Conservation (phyloP, 2,797 vertebrate species). For the Xenopus petersii region DNA sequence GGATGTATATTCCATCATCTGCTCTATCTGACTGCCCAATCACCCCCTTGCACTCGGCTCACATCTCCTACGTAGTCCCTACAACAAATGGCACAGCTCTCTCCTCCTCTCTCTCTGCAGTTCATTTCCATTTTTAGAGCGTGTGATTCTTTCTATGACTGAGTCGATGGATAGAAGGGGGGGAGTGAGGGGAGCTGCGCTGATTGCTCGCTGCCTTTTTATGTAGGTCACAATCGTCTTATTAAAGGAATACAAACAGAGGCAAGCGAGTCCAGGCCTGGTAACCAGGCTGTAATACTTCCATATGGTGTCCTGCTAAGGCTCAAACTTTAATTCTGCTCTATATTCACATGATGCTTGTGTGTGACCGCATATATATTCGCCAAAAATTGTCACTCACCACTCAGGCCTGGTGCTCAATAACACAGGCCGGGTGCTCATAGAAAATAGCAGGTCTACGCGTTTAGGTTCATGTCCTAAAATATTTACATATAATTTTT, state of each 20-base stretch:
- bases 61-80: constrained; percentile 7
- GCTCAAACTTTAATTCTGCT: too few species aligned
- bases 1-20: constrained; percentile 24
- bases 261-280: background rate
- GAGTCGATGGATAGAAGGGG: background rate
- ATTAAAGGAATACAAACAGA: constrained; percentile 25
- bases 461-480: too few species aligned
- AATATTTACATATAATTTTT: too few species aligned
- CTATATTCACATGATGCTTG: too few species aligned
- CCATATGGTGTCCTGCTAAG: background rate
- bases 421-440: too few species aligned
- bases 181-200: constrained; percentile 4
- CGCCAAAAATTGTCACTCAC: too few species aligned
- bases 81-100: constrained; percentile 2
- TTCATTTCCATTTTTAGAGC: constrained; percentile 43
- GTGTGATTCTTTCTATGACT: constrained; percentile 25
- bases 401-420: too few species aligned
- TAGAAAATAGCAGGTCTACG: too few species aligned
- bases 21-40: constrained; percentile 9
- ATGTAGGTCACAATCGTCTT: constrained; percentile 28
- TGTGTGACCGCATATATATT: too few species aligned
- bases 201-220: constrained; percentile 21
- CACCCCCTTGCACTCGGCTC: background rate
- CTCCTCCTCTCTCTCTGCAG: constrained; percentile 7
- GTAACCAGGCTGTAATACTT: background rate